Evolutionary conservation across 2,113 vertebrate species (phyloP).

Genomic region (Suricata suricatta): DNA sequence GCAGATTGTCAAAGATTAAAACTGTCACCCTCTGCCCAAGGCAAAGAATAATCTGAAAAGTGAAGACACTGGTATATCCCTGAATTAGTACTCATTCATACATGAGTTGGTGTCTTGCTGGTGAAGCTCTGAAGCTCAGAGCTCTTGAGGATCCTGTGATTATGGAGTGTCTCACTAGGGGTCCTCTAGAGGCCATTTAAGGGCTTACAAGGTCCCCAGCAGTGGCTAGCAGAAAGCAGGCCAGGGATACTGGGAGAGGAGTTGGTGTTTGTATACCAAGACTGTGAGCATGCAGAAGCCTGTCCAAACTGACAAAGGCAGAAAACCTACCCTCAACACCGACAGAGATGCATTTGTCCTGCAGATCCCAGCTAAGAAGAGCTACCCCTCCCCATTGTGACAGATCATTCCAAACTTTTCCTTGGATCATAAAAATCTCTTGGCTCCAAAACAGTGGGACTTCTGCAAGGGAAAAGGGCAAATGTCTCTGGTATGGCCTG

Average conservation of each 20-base stretch:
- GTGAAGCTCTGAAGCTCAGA: not conserved
- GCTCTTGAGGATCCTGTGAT: not conserved
- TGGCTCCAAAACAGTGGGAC: not conserved
- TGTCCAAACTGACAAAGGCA: not conserved
- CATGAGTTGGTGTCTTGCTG: not conserved
- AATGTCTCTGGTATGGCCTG: not conserved
- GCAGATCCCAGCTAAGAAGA: not conserved
- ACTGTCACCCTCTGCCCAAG: not conserved
- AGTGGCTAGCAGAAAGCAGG: not conserved
- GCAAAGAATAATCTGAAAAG: not conserved
- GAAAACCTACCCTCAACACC: not conserved
- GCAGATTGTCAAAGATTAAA: not conserved
- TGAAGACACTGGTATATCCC: not conserved
- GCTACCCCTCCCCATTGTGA: rapidly evolving
- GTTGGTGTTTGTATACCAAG: not conserved
- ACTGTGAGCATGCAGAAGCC: not conserved
- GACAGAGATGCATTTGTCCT: not conserved
- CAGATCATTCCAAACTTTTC: not conserved
- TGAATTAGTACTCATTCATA: not conserved
- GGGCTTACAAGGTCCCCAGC: not conserved
- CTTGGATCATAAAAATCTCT: not conserved
- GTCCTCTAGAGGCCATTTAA: not conserved
- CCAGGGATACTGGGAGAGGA: not conserved
- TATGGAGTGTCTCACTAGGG: not conserved
- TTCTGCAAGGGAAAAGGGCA: not conserved